Evolutionary conservation across 2,113 vertebrate genomes (phyloP), one percentile per base, ranked within the genome.

Genomic region (Cercocebus atys): DNA sequence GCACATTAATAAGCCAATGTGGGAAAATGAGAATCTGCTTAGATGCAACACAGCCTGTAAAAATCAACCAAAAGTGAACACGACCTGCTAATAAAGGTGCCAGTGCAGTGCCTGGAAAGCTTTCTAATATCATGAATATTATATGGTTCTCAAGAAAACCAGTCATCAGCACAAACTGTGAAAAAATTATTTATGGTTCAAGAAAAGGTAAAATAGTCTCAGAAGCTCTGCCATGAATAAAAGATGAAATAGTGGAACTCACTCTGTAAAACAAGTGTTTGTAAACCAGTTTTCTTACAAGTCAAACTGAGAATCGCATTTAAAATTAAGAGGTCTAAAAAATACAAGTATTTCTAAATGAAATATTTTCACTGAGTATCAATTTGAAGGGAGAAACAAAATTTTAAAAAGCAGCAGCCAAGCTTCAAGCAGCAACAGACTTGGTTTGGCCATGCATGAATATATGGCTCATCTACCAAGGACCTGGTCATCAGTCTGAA

Each of bases 141-240:
- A 85, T 81, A 80, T 88, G 90, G 80, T 81, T 85, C 84, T 68
- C 40, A 52, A 75, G 88, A 96, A 97, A 20, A 95, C 66, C 88
- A 92, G 88, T 92, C 96, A 88, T 70, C 0, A 2, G 66, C 87
- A 97, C 83, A 95, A 90, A 92, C 80, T 88, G 89, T 94, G 93
- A 92, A 96, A 92, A 95, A 97, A 93, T 97, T 97, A 97, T 97
- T 95, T 98, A 97, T 92, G 96, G 96, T 93, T 97, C 95, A 97
- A 96, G 92, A 95, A 95, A 97, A 97, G 93, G 97, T 95, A 97
- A 97, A 97, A 97, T 50, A 96, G 92, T 97, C 95, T 98, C 90
- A 50, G 88, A 95, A 98, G 97, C 82, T 84, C 97, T 83, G n/a
- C 81, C 32, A 95, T 97, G 96, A 98, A 97, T 97, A 97, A 97